phyloP scores from a whole-genome alignment of 2,888 invertebrate species.

The Leptura quadrifasciata region DNA sequence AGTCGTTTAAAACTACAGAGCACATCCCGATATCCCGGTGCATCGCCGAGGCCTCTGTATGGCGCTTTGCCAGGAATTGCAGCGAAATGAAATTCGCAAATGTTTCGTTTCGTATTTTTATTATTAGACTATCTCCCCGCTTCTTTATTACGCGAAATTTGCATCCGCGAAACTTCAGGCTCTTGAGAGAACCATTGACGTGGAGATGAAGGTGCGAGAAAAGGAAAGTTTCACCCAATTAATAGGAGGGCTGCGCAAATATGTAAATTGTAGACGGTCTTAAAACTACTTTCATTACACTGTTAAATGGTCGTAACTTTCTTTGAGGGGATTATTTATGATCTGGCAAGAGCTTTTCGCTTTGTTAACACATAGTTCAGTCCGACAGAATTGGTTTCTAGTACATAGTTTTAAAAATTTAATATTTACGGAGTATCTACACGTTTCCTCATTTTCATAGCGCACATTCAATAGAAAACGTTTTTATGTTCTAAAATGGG shows the following conservation, averaged over 20 bases:
- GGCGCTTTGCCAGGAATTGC: conserved; percentile 60
- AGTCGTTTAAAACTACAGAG: conserved; percentile 24
- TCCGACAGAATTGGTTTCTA: not conserved
- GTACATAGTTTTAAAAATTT: too few species aligned
- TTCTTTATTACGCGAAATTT: conserved; percentile 67
- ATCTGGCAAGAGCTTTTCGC: not conserved
- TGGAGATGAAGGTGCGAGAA: conserved; percentile 50
- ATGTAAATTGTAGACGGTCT: conserved; percentile 32
- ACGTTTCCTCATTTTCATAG: too few species aligned
- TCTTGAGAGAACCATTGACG: conserved; percentile 53
- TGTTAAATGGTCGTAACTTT: conserved; percentile 26
- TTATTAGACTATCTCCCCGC: conserved; percentile 65
- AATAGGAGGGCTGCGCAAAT: conserved; percentile 21
- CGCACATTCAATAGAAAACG: too few species aligned
- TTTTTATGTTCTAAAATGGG: too few species aligned
- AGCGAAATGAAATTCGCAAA: conserved; percentile 60
- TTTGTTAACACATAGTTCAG: not conserved
- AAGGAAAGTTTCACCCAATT: conserved; percentile 47
- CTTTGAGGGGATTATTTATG: conserved; percentile 3
- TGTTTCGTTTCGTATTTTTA: conserved; percentile 64
- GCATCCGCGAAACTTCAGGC: conserved; percentile 62
- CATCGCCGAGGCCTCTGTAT: conserved; percentile 52
- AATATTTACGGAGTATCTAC: too few species aligned
- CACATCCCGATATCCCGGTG: conserved; percentile 52
- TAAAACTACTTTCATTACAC: conserved; percentile 27